A percentile compares a stretch with the other conserved stretches of the same genome.
phyloP scores from a whole-genome alignment of 2,888 invertebrate genomes.

The Drosophila fungiperda region DNA sequence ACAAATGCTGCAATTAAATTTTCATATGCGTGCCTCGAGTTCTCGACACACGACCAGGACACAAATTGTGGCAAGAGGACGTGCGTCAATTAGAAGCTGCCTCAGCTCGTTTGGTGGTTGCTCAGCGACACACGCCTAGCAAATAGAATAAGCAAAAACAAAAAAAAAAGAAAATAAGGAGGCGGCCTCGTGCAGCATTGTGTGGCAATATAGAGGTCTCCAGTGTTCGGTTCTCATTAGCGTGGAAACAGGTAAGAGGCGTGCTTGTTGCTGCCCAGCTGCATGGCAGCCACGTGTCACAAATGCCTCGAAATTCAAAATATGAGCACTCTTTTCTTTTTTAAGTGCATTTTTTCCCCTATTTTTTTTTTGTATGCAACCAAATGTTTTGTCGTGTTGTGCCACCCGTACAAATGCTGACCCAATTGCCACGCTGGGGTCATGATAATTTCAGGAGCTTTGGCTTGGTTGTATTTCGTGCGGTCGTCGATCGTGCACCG shows the following conservation, averaged over 20 bases:
- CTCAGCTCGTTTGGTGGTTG: conserved; percentile 53
- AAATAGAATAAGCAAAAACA: conserved; percentile 5
- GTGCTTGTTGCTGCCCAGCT: conserved; percentile 19
- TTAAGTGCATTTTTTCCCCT: conserved; percentile 3
- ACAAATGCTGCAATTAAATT: conserved; percentile 75
- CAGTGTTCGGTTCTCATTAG: conserved; percentile 60
- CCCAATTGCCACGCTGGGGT: conserved; percentile 75
- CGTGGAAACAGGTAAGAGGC: conserved; percentile 51
- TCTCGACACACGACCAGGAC: conserved; percentile 63
- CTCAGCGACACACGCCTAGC: conserved; percentile 53
- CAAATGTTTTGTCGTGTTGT: conserved; percentile 60
- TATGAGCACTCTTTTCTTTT: conserved; percentile 3
- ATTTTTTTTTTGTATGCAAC: neutral
- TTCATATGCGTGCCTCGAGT: conserved; percentile 44
- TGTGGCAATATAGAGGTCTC: conserved; percentile 53
- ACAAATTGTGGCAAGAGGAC: conserved; percentile 29
- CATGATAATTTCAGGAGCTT: conserved; percentile 78
- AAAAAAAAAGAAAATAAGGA: conserved; percentile 12
- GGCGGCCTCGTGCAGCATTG: conserved; percentile 63
- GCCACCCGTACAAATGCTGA: conserved; percentile 74
- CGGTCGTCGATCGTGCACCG: conserved; percentile 50
- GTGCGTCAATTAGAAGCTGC: conserved; percentile 71
- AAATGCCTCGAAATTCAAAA: conserved; percentile 15
- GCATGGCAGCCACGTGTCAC: conserved; percentile 60
- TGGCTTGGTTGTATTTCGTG: conserved; percentile 72